Evolutionary conservation across 2,113 vertebrate species (phyloP), one percentile per base, ranked within the genome.

Genomic region (Micromys minutus): DNA sequence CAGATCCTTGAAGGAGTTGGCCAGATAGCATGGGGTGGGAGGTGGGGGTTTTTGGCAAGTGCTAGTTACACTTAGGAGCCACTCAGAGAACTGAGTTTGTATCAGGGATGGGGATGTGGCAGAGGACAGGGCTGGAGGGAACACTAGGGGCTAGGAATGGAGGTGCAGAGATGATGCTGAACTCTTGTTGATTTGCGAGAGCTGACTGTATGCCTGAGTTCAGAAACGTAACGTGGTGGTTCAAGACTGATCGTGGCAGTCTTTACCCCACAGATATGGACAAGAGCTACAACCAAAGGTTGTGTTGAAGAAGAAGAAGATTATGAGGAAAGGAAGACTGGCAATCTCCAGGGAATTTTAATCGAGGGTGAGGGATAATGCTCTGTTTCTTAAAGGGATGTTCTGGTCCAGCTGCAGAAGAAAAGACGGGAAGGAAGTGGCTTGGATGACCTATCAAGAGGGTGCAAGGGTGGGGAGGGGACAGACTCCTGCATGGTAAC

Each of bases 221-320:
- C 65, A 4, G 39, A 15, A 72, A 74, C 92, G 45, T 88, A 55
- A 0, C 1, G 1, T 12, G 15, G 36, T 8, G 10, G 31, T 71
- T 59, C 61, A 84, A 74, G 50, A 50, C 59, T 65, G 85, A 45
- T 63, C 39, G 0, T 7, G 55, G 61, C 42, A 55, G n/a, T 77
- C 76, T 91, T 96, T 77, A 87, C 69, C 93, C 87, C 77, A 47
- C 1, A 47, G 76, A 55, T 93, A 88, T 52, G 16, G 90, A 90
- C 71, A 90, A 61, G 59, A 1, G 10, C 81, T 72, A 39, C 61
- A 39, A 76, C 65, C 69, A 80, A 79, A 91, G 69, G 50, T 85
- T 52, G 61, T 36, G 42, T 5, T 77, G 45, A 5, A 75, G n/a
- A 67, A 13, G 57, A 31, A 24, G 9, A 1, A 2, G 65, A n/a